These are phyloP conservation scores for Fukomys damarensis DNA, from an alignment of 2,113 vertebrate species.

Conservation along the genomic window DNA sequence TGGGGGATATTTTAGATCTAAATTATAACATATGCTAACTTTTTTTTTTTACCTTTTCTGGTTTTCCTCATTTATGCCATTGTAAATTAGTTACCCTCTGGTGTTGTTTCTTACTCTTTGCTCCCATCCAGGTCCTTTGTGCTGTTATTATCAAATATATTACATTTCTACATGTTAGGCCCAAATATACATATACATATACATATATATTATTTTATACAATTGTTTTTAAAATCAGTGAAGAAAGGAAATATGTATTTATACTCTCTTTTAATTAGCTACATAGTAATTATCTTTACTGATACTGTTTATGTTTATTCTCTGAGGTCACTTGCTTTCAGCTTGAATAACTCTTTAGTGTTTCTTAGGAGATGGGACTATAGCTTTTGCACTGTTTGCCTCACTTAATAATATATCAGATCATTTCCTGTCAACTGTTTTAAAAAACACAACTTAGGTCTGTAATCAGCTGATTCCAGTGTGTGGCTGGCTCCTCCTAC, in stretches of 20 bases:
- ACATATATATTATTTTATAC: neutral
- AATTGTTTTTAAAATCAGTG: constrained; percentile 14
- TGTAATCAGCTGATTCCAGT: neutral
- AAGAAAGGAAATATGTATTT: constrained; percentile 33
- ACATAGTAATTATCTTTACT: neutral
- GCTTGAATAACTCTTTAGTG: neutral
- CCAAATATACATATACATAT: neutral
- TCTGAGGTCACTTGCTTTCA: neutral
- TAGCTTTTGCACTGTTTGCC: neutral
- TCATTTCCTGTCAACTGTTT: neutral
- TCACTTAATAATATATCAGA: neutral
- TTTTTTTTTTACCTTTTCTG: neutral
- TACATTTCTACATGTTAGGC: neutral
- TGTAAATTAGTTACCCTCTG: neutral
- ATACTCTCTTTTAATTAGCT: neutral
- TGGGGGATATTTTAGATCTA: neutral
- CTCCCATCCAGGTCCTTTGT: neutral
- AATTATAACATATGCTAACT: neutral
- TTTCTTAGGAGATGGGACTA: neutral
- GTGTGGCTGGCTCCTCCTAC: neutral
- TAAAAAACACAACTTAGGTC: neutral
- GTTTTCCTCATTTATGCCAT: neutral
- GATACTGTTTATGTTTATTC: neutral
- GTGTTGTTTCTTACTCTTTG: neutral
- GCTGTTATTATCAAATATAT: neutral